These are phyloP conservation scores for Papilio aristodemus DNA, from an alignment of 1,140 invertebrate genomes.

Conservation along the genomic window DNA sequence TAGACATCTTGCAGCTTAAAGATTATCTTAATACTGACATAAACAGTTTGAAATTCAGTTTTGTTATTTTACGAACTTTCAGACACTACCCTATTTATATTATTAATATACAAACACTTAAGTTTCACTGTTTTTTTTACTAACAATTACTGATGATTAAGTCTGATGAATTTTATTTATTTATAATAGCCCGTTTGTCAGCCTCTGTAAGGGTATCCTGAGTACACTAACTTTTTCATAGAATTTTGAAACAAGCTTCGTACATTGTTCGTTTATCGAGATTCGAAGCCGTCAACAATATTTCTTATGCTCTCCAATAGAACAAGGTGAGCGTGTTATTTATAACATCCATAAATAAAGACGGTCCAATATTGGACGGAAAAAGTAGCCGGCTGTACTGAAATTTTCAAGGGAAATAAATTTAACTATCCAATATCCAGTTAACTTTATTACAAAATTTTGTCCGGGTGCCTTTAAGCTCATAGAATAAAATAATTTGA, in stretches of 20 bases:
- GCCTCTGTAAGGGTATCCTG: no score
- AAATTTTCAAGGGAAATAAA: slow-evolving; percentile 7
- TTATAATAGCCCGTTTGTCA: no score
- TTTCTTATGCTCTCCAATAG: slow-evolving; percentile 23
- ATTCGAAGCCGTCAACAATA: slow-evolving; percentile 12
- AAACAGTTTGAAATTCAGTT: no score
- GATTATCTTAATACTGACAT: no score
- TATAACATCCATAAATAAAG: slow-evolving; percentile 31
- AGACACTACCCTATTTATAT: no score
- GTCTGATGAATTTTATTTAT: no score
- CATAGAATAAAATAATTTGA: no score
- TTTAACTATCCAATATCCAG: not conserved
- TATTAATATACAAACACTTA: no score
- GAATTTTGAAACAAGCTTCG: not conserved
- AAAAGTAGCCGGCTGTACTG: slow-evolving; percentile 23
- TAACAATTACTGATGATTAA: no score
- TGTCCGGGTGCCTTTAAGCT: not conserved
- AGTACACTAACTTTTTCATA: not conserved
- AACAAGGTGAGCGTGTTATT: slow-evolving; percentile 25
- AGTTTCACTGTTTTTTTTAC: no score
- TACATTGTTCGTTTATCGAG: slow-evolving; percentile 9
- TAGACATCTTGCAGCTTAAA: no score
- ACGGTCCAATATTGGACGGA: slow-evolving; percentile 23
- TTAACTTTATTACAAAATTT: not conserved
- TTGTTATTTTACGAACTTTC: no score